Base-by-base conservation (phyloP, 2,113 vertebrate species). In the Lanius collurio region DNA sequence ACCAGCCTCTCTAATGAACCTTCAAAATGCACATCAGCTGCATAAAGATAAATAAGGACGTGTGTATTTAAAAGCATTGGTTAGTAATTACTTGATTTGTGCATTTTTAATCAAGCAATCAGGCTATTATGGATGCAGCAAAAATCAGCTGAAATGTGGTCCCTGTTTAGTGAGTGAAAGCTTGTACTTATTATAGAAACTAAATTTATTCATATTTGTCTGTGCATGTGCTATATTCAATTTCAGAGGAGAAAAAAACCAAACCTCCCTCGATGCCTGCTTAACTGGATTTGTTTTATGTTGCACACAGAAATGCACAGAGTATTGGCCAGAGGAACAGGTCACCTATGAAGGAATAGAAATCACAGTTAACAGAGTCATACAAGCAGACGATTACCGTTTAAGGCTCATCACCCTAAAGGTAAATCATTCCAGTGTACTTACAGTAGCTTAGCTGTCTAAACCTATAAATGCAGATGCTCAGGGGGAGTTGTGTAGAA, bases 321-420 rank as follows among this genome's bases (percentile, higher is more conserved):
- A 99, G 95, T 99, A 99, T 70, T 99, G 99, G 99, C 99, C 99
- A 5, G 99, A 99, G 97, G 98, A 99, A 55, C 98, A 98, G 91
- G 98, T 98, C 94, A 98, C 97, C 77, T 98, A 99, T 3, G 99
- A 99, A 87, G 99, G 98, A 80, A 98, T 99, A 39, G 98, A 99
- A 98, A 99, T 99, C 97, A 98, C 98, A 4, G 98, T 99, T 56
- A 97, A 97, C 87, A 96, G 97, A 87, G 98, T 99, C 95, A 98
- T 99, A 79, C 99, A 99, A 96, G 99, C 99, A 57, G 99, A 99
- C 57, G 99, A 99, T 97, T 99, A 99, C 97, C 99, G 99, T 95
- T 98, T 99, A 81, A 98, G 99, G 96, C 98, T 99, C 96, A 99
- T 99, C 97, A 99, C 98, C 76, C 98, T 99, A 75, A 99, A 99